Evolutionary conservation across 2,888 invertebrate genomes (phyloP), one percentile per base, ranked within the genome.

Genomic region (Laothoe populi): DNA sequence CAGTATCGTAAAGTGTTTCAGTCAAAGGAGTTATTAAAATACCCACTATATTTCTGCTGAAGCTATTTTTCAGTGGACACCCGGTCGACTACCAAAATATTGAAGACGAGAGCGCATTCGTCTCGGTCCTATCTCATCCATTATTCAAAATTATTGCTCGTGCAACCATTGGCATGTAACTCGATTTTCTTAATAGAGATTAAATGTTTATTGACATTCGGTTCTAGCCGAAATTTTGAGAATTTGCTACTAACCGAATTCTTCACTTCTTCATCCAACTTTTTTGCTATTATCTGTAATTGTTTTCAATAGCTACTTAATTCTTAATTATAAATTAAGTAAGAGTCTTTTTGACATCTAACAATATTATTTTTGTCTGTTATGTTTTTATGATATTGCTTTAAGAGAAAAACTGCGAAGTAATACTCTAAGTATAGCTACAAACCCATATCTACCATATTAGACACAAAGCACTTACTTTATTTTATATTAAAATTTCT

Each of bases 151-250:
- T 73, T 75, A 79, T 77, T 73, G 78, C 74, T 70, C 68, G 71
- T 66, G 62, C 73, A 72, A 69, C 71, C 72, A 77, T 70, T 71
- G 77, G 71, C 71, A 68, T 74, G 75, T 71, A 75, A 78, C 74
- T 75, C 76, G 73, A 79, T 79, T 79, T 73, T 74, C 74, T 73
- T 85, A 83, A 85, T 83, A 77, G 80, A 82, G 79, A 82, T 84
- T 80, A 84, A 83, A 78, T 81, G 78, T 78, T 79, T 83, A 82
- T 82, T 80, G 81, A 78, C 77, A 74, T 81, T 81, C 75, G 72
- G 75, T 75, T 46, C 48, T 70, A 71, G 67, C 70, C 49, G 58
- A 66, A 49, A 16, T 35, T 53, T 16, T 31, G 26, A 4, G 8
- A n/a, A 16, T 26, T 49, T 26, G 4, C 3, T 44, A 44, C 19